These are phyloP conservation scores for Glareola pratincola DNA, from an alignment of 2,113 vertebrate species.

Conservation along the genomic window DNA sequence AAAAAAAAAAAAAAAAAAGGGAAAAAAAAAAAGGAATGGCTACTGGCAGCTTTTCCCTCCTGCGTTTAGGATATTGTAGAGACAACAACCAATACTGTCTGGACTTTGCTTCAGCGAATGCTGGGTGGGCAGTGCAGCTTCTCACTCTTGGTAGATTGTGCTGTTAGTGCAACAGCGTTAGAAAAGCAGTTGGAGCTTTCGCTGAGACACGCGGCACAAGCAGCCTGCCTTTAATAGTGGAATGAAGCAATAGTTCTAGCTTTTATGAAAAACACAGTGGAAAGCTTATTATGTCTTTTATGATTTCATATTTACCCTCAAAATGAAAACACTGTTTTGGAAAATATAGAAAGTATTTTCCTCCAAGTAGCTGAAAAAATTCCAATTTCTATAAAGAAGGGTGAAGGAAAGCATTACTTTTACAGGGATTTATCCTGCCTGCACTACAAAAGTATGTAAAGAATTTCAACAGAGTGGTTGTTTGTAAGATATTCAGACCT, in stretches of 20 bases:
- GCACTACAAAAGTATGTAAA: background rate
- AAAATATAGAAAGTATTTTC: background rate
- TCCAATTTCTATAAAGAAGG: background rate
- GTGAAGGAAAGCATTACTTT: background rate
- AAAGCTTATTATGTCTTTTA: background rate
- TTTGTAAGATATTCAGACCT: background rate
- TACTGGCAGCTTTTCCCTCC: conserved; percentile 12
- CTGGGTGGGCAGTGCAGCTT: background rate
- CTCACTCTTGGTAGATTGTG: background rate
- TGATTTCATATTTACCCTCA: background rate
- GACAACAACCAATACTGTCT: background rate
- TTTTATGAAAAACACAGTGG: background rate
- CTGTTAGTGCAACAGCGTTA: background rate
- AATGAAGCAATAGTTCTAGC: background rate
- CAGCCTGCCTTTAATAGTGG: background rate
- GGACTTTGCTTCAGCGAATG: background rate
- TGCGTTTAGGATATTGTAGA: background rate
- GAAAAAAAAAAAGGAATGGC: background rate
- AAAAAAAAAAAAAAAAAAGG: rapidly evolving
- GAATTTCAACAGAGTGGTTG: background rate
- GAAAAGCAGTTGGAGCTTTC: background rate
- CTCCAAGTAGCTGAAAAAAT: background rate
- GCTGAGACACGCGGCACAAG: background rate
- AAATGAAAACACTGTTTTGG: background rate
- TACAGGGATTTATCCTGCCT: background rate